Evolutionary conservation across 2,888 invertebrate genomes (phyloP), one percentile per base, ranked within the genome.

Genomic region (Drosophila fungiperda): DNA sequence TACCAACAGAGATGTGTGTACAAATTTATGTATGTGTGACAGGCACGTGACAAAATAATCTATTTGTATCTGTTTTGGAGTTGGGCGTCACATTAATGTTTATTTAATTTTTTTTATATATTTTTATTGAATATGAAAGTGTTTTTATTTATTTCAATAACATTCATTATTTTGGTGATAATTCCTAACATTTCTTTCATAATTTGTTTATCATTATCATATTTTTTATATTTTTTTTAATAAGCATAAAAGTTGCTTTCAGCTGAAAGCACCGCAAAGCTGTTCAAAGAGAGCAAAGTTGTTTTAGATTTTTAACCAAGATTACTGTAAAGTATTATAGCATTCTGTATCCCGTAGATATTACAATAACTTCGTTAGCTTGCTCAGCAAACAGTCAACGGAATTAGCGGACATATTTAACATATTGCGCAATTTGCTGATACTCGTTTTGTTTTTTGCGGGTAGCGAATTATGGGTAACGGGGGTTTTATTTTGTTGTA

Each of bases 391-490:
- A 81, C 66, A 81, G 29, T 15, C 20, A 54, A 55, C 77, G 58
- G 52, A 80, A 64, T 69, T 62, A 66, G 77, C 72, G 72, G 78
- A 61, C 71, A 69, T 63, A 65, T 86, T 88, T 80, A 90, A 73
- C 90, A 89, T 87, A 90, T 85, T 85, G 90, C 85, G 85, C 85
- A 85, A 85, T 87, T 89, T 73, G 73, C 84, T 72, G 73, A 78
- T 26, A 26, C 26, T 26, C 26, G 26, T n/a, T 32, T 52, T 48
- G 2, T 17, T 15, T 23, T 17, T 5, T 35, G 12, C n/a, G 45
- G 15, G 12, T 0, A 20, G 20, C 7, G 15, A 7, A 45, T 15
- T 45, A 8, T 45, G 20, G 45, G 29, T 5, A 29, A 29, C 29
- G 29, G 45, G 33, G 35, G 15, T 29, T 49, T n/a, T 42, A 29